phyloP scores from a whole-genome alignment of 2,797 vertebrate genomes.

The Enteromius treurensis region DNA sequence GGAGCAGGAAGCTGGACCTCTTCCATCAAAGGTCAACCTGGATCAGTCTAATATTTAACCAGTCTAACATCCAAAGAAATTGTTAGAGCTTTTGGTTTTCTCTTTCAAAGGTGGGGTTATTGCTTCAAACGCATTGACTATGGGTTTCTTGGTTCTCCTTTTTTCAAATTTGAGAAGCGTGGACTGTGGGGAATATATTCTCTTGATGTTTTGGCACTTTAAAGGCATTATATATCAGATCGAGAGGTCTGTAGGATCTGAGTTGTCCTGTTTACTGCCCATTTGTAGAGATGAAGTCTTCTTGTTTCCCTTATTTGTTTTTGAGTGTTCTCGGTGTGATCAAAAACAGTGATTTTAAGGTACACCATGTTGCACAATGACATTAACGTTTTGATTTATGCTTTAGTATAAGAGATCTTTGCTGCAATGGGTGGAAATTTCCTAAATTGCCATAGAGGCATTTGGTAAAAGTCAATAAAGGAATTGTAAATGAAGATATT shows the following conservation, averaged over 20 bases:
- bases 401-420: constrained; percentile 29
- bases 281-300: constrained; percentile 58
- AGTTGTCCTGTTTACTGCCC: constrained; percentile 56
- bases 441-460: background rate
- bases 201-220: constrained; percentile 71
- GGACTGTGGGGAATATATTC: constrained; percentile 49
- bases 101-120: constrained; percentile 60
- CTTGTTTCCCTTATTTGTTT: constrained; percentile 47
- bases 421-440: background rate
- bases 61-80: background rate
- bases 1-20: constrained; percentile 86
- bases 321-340: constrained; percentile 56
- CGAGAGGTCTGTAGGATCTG: constrained; percentile 47
- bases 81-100: constrained; percentile 29
- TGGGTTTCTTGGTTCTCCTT: constrained; percentile 54
- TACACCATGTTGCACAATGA: constrained; percentile 47
- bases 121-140: constrained; percentile 49
- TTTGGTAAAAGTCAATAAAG: constrained; percentile 10
- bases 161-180: constrained; percentile 61
- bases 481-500: constrained; percentile 4
- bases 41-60: constrained; percentile 81
- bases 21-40: constrained; percentile 92
- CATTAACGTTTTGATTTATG: constrained; percentile 51
- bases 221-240: constrained; percentile 68
- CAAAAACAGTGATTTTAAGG: constrained; percentile 64